phyloP scores from a whole-genome alignment of 2,888 invertebrate species.

The Netelia virgata region DNA sequence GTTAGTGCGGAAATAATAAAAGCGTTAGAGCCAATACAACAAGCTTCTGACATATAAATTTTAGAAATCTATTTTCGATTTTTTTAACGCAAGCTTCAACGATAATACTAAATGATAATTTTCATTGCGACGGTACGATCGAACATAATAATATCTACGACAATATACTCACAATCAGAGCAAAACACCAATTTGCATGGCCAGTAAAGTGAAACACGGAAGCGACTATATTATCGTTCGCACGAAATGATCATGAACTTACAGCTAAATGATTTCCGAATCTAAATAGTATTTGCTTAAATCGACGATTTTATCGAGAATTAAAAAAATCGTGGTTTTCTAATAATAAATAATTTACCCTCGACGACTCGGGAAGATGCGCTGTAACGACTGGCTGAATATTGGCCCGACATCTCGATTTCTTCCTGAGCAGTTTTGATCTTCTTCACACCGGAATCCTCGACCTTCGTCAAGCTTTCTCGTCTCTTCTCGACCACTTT shows the following conservation, averaged over 20 bases:
- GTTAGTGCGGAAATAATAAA: constrained; percentile 40
- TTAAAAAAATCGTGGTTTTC: constrained; percentile 4
- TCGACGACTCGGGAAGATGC: constrained; percentile 88
- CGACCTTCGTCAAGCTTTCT: constrained; percentile 70
- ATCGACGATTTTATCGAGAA: neutral
- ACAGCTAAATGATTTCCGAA: constrained; percentile 21
- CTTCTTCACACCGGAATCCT: constrained; percentile 73
- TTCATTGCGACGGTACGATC: neutral
- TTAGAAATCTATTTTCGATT: constrained; percentile 1
- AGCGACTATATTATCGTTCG: constrained; percentile 14
- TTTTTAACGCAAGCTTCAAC: constrained; percentile 5
- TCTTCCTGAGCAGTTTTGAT: constrained; percentile 77
- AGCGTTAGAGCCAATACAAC: constrained; percentile 45
- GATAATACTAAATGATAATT: neutral
- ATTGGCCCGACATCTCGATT: constrained; percentile 83
- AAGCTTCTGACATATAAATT: constrained; percentile 34
- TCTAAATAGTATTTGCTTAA: neutral
- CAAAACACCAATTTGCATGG: constrained; percentile 27
- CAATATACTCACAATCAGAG: constrained; percentile 23
- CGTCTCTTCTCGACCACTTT: constrained; percentile 74
- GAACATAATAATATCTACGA: constrained; percentile 43
- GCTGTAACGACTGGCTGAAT: constrained; percentile 87
- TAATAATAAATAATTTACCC: constrained; percentile 84
- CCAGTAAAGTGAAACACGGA: constrained; percentile 20
- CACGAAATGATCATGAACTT: constrained; percentile 33